These are phyloP conservation scores for Chlorops oryzae DNA, from an alignment of 1,140 invertebrate species.

Conservation along the genomic window DNA sequence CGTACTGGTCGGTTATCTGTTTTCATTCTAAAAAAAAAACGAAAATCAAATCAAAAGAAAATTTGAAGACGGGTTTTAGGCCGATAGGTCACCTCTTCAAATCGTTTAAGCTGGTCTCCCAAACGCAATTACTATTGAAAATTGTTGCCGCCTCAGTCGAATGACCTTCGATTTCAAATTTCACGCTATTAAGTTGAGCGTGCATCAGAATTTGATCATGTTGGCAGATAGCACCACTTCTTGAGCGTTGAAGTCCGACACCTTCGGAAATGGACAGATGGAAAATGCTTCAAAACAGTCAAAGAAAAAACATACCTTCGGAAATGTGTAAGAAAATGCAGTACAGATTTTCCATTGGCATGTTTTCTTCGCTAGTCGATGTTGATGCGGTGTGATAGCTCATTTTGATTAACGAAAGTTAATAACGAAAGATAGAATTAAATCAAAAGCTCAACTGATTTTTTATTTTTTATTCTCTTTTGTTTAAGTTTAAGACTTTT, in stretches of 20 bases:
- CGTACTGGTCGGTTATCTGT: constrained; percentile 39
- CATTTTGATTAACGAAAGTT: too few relatives aligned
- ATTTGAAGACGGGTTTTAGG: neutral
- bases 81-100: constrained; percentile 26
- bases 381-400: too few relatives aligned
- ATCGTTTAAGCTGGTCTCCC: constrained; percentile 35
- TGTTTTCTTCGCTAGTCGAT: too few relatives aligned
- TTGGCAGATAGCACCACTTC: constrained; percentile 15
- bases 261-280: constrained; percentile 3
- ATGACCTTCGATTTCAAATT: constrained; percentile 36
- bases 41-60: neutral
- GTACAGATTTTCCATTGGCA: constrained; percentile 26
- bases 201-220: constrained; percentile 29
- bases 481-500: too few relatives aligned
- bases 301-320: constrained; percentile 21
- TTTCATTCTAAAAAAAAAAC: constrained; percentile 19
- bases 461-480: too few relatives aligned
- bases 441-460: too few relatives aligned
- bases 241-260: constrained; percentile 29
- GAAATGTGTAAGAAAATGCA: constrained; percentile 38
- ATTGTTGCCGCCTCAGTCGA: constrained; percentile 22
- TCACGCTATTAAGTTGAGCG: constrained; percentile 31
- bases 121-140: constrained; percentile 42
- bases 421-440: too few relatives aligned
- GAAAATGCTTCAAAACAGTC: neutral